These are phyloP conservation scores for Pristionchus mayeri DNA, from an alignment of 2,888 invertebrate species.

Conservation along the genomic window DNA sequence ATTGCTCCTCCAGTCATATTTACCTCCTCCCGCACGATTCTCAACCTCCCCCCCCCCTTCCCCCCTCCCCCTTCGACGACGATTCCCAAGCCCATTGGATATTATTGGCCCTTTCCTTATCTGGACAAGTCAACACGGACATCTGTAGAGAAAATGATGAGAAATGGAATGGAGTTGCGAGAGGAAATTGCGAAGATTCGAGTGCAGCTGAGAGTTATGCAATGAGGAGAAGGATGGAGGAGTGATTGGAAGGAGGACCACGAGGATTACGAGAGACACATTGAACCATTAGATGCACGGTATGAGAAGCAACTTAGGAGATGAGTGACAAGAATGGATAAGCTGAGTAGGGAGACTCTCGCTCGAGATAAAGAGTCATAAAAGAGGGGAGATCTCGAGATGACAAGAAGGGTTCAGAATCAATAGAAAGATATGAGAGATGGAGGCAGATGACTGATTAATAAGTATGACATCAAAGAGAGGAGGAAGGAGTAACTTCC, in stretches of 20 bases:
- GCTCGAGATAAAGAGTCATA: too few species aligned
- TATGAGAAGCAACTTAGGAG: too few species aligned
- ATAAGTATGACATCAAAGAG: neutral
- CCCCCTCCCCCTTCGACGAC: neutral
- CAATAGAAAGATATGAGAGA: neutral
- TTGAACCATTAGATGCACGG: too few species aligned
- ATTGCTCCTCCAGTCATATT: neutral
- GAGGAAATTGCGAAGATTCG: neutral
- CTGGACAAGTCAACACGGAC: conserved; percentile 14
- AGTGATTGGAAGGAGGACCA: too few species aligned
- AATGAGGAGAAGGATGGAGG: neutral
- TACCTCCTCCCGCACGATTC: conserved; percentile 17
- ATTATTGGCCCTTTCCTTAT: conserved; percentile 12
- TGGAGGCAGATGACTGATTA: neutral
- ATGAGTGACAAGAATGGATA: too few species aligned
- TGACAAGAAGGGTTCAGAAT: too few species aligned
- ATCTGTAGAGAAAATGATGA: neutral
- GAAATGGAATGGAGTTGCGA: neutral
- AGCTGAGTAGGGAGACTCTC: too few species aligned
- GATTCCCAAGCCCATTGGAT: conserved; percentile 12
- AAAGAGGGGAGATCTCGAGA: too few species aligned
- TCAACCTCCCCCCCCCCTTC: neutral
- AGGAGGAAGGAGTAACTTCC: neutral
- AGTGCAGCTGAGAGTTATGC: neutral
- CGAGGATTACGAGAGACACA: too few species aligned